Evolutionary conservation across 2,888 invertebrate species (phyloP).

Genomic region (Pyrgus malvae): DNA sequence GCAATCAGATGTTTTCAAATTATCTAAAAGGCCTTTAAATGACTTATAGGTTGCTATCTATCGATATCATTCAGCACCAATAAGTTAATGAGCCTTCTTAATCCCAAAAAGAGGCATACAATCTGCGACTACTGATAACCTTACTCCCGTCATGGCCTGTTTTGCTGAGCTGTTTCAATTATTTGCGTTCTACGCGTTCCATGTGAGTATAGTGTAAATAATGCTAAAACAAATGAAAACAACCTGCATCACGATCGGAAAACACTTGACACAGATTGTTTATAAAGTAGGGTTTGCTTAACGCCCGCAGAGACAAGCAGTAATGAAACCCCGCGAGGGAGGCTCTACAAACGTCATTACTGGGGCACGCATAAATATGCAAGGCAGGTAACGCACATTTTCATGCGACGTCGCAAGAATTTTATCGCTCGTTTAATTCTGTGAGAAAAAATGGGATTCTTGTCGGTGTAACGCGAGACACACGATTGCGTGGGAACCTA

Average conservation of each 20-base stretch:
- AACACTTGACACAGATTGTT: conserved; percentile 72
- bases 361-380: conserved; percentile 79
- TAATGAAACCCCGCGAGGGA: conserved; percentile 68
- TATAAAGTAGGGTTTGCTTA: conserved; percentile 65
- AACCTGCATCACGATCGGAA: conserved; percentile 61
- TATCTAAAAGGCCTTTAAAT: no score
- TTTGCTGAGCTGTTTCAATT: no score
- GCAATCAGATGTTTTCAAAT: no score
- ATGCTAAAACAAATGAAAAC: conserved; percentile 59
- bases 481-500: conserved; percentile 73
- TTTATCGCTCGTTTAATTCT: conserved; percentile 81
- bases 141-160: no score
- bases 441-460: conserved; percentile 76
- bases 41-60: no score
- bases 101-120: no score
- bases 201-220: conserved; percentile 42
- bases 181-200: no score
- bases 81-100: no score
- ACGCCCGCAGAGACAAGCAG: conserved; percentile 56
- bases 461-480: conserved; percentile 72
- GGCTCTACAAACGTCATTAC: conserved; percentile 79
- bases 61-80: no score
- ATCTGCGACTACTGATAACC: no score
- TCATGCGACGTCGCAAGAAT: conserved; percentile 81
- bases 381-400: conserved; percentile 82